Percentiles rank a stretch among this genome's conserved stretches.
phyloP scores from a whole-genome alignment of 2,888 invertebrate species.

The Dasypolia templi region DNA sequence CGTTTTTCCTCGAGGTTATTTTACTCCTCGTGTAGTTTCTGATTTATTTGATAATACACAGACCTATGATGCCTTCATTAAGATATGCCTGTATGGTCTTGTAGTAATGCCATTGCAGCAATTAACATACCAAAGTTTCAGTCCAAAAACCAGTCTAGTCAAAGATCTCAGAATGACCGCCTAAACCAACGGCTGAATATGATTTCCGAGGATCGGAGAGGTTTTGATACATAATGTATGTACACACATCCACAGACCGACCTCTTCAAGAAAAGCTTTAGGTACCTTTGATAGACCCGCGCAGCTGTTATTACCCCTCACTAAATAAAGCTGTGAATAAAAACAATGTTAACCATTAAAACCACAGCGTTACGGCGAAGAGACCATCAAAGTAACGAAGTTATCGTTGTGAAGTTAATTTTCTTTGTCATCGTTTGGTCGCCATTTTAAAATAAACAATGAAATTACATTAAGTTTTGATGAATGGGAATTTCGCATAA shows the following conservation, averaged over 20 bases:
- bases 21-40: background rate
- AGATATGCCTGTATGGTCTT: background rate
- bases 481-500: conserved; percentile 24
- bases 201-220: background rate
- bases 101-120: background rate
- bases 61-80: no score
- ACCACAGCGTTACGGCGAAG: conserved; percentile 40
- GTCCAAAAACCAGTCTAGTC: background rate
- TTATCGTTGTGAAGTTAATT: conserved; percentile 57
- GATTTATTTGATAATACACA: background rate
- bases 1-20: background rate
- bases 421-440: conserved; percentile 41
- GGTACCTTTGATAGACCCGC: background rate
- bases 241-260: background rate
- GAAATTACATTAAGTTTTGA: conserved; percentile 49
- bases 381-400: conserved; percentile 51
- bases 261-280: background rate
- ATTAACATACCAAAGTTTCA: background rate
- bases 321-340: conserved; percentile 12
- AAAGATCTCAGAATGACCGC: background rate
- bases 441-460: conserved; percentile 60
- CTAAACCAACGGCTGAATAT: background rate
- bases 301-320: background rate
- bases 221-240: background rate
- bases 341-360: conserved; percentile 37